Conservation (phyloP, 2,113 vertebrate species). For the Mesoclemmys tuberculata region DNA sequence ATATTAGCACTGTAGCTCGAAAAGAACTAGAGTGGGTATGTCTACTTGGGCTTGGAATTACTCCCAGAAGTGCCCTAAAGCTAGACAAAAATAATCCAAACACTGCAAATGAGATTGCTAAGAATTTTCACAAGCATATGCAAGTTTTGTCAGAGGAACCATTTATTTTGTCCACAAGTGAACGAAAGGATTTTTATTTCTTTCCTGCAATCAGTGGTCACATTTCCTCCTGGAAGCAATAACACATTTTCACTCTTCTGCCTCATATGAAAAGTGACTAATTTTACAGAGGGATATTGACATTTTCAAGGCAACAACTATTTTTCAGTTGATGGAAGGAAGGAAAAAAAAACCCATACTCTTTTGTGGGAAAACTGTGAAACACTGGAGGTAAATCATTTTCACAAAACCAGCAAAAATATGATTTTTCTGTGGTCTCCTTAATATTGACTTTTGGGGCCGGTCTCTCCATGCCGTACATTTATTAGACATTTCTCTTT, state of each 20-base stretch:
- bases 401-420: slow-evolving; percentile 37
- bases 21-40: too few relatives aligned
- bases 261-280: slow-evolving; percentile 50
- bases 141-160: background rate
- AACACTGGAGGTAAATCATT: slow-evolving; percentile 43
- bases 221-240: slow-evolving; percentile 25
- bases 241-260: slow-evolving; percentile 50
- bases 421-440: slow-evolving; percentile 41
- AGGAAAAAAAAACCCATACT: slow-evolving; percentile 34
- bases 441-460: slow-evolving; percentile 28
- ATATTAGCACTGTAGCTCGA: too few relatives aligned
- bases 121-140: background rate
- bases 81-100: background rate
- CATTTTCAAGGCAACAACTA: slow-evolving; percentile 60
- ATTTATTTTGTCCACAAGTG: background rate
- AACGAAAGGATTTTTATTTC: slow-evolving; percentile 18
- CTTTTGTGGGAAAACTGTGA: slow-evolving; percentile 43
- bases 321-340: slow-evolving; percentile 49
- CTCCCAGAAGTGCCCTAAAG: too few relatives aligned
- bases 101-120: background rate
- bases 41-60: too few relatives aligned
- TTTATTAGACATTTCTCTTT: slow-evolving; percentile 2
- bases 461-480: background rate
- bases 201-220: background rate
- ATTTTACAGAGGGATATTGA: slow-evolving; percentile 37